phyloP scores from a whole-genome alignment of 64 coral and sea anemone species.

The Acropora yongei region DNA sequence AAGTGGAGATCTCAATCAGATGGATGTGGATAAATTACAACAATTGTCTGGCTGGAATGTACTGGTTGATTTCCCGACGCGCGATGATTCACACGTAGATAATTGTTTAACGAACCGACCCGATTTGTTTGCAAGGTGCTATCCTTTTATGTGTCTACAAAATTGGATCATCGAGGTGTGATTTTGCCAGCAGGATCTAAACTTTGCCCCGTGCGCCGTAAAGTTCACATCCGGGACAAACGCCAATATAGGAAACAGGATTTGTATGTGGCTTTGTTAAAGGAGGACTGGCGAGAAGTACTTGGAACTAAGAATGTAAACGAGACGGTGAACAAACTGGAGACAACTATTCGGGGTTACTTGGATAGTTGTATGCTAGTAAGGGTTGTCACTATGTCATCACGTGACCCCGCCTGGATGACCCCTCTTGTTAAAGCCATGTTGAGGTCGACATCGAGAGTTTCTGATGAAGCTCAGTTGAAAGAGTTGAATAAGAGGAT shows the following conservation, averaged over 20 bases:
- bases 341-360: no score
- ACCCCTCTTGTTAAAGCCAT: no score
- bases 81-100: conserved; percentile 34
- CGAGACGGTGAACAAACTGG: no score
- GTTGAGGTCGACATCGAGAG: no score
- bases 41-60: conserved; percentile 11
- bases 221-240: conserved; percentile 34
- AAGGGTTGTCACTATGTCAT: no score
- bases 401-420: no score
- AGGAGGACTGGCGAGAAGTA: not conserved
- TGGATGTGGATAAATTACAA: not conserved
- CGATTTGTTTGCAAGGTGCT: conserved; percentile 47
- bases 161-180: conserved; percentile 46
- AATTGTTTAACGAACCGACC: conserved; percentile 45
- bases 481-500: no score
- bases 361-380: no score
- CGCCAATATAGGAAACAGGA: conserved; percentile 55
- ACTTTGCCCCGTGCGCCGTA: conserved; percentile 31
- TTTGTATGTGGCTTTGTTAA: not conserved
- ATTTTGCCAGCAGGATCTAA: conserved; percentile 13
- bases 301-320: no score
- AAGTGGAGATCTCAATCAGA: no score
- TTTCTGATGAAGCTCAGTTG: no score
- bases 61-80: conserved; percentile 25
- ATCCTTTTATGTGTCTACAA: conserved; percentile 48